A percentile compares a stretch with the other conserved stretches of the same genome.
Evolutionary conservation across 2,888 invertebrate genomes (phyloP).

Genomic region (Tineola bisselliella): DNA sequence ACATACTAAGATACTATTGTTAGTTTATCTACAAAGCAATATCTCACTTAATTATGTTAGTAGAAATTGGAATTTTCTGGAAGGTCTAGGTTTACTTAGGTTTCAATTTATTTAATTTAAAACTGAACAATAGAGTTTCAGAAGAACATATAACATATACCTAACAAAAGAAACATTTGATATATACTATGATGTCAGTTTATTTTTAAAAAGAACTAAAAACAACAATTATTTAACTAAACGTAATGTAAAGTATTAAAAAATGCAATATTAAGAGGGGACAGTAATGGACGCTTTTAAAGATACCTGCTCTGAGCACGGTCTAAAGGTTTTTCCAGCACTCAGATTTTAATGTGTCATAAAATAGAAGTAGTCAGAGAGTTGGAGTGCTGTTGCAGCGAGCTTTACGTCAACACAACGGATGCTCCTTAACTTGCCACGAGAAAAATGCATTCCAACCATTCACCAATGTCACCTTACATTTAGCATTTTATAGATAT

Average conservation of each 20-base stretch:
- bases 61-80: not conserved
- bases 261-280: not conserved
- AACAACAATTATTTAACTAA: not conserved
- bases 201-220: not conserved
- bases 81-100: not conserved
- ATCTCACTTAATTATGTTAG: not conserved
- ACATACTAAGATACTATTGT: not conserved
- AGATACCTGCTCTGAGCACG: constrained; percentile 3
- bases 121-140: too few species aligned
- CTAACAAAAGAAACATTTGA: too few species aligned
- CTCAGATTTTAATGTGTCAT: constrained; percentile 44
- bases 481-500: too few species aligned
- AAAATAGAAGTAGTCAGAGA: constrained; percentile 45
- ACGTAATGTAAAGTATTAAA: not conserved
- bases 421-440: constrained; percentile 51
- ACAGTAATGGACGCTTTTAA: constrained; percentile 12
- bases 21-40: not conserved
- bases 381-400: constrained; percentile 38
- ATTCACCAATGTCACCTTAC: not conserved
- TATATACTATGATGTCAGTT: too few species aligned
- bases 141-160: too few species aligned
- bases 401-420: constrained; percentile 50
- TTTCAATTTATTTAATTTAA: too few species aligned
- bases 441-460: constrained; percentile 44
- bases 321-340: constrained; percentile 26